Conservation (phyloP, 2,113 vertebrate species). For the Phodopus roborovskii region DNA sequence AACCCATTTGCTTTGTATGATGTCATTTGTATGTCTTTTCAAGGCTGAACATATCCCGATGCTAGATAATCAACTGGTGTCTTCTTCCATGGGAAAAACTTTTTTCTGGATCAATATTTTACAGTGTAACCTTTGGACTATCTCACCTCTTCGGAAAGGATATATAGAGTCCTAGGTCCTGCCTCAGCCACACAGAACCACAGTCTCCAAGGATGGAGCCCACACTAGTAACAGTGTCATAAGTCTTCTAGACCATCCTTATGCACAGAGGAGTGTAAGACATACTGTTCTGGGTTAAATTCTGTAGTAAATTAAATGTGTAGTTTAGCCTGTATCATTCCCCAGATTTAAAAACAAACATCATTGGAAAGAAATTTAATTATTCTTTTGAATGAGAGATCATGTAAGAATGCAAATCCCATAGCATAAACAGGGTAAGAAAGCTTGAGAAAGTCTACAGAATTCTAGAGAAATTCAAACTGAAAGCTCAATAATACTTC, state of each 20-base stretch:
- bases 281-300: conserved; percentile 41
- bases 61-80: not conserved
- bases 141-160: not conserved
- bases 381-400: conserved; percentile 50
- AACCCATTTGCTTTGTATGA: not conserved
- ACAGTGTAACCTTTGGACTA: not conserved
- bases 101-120: not conserved
- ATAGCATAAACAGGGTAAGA: conserved; percentile 55
- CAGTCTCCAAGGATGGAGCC: not conserved
- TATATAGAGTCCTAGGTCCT: not conserved
- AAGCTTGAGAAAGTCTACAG: not conserved
- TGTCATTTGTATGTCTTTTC: not conserved
- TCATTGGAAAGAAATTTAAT: conserved; percentile 15
- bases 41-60: not conserved
- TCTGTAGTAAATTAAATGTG: not conserved
- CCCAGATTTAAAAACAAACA: conserved; percentile 51
- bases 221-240: not conserved
- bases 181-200: not conserved
- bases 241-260: conserved; percentile 24
- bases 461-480: conserved; percentile 63
- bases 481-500: conserved; percentile 21
- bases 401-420: conserved; percentile 56
- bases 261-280: not conserved
- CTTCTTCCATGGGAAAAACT: not conserved
- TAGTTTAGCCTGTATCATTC: conserved; percentile 55